Evolutionary conservation across 2,113 vertebrate genomes (phyloP).

Genomic region (Poeciliopsis turrubarensis): DNA sequence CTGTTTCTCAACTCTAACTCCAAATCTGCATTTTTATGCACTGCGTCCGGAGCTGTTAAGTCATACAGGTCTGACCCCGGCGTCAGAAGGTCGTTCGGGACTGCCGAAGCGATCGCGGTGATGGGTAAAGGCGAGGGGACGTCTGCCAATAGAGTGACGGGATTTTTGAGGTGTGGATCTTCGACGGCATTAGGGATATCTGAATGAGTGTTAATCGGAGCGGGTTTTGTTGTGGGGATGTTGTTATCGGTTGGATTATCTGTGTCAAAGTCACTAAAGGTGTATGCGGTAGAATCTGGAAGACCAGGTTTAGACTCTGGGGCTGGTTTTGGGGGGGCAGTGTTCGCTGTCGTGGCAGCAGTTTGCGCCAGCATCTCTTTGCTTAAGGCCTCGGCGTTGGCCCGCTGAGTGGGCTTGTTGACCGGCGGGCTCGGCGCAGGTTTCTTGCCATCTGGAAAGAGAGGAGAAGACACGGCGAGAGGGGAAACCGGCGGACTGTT

Average conservation of each 20-base stretch:
- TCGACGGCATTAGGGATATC: conserved; percentile 21
- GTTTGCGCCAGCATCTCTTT: conserved; percentile 65
- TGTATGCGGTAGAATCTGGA: conserved; percentile 12
- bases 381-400: conserved; percentile 33
- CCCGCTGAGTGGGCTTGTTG: conserved; percentile 16
- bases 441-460: conserved; percentile 39
- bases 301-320: conserved; percentile 15
- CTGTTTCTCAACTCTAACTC: conserved; percentile 80
- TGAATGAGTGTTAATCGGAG: conserved; percentile 15
- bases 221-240: conserved; percentile 21
- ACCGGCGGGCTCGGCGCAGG: conserved; percentile 52
- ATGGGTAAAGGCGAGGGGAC: conserved; percentile 46
- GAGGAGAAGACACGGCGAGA: conserved; percentile 56
- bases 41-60: conserved; percentile 51
- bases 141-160: conserved; percentile 32
- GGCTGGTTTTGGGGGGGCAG: conserved; percentile 42
- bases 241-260: conserved; percentile 26
- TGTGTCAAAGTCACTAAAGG: conserved; percentile 33
- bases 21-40: conserved; percentile 77
- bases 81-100: conserved; percentile 17
- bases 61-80: conserved; percentile 45
- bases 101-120: conserved; percentile 5
- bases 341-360: conserved; percentile 36
- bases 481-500: conserved; percentile 68
- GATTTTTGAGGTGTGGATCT: conserved; percentile 22